Base-by-base conservation (phyloP, 2,113 vertebrate species). In the Labeo catla region DNA sequence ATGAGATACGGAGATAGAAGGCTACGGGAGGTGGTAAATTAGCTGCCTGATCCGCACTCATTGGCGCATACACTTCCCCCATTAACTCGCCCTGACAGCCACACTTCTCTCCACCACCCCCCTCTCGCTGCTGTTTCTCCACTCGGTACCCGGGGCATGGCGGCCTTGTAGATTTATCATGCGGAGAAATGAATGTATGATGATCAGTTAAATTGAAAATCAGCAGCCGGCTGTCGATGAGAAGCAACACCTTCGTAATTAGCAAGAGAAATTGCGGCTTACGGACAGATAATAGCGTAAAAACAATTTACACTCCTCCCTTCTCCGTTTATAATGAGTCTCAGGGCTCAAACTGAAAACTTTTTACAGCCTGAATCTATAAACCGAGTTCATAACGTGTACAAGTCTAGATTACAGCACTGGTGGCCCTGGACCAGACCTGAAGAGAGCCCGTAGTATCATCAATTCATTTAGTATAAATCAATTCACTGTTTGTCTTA, bases 151-250 rank as follows among this genome's bases (percentile, higher is more conserved):
- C 97, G 92, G 95, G 95, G 96, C 97, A 97, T 97, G 97, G 96
- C 94, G 95, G 94, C 94, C 96, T 87, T 96, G 95, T 96, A 97
- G 97, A 98, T 99, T 98, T 98, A 98, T 99, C 97, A 98, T 98
- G 97, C 97, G 96, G 97, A 97, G 96, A 98, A 99, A 98, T 98
- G 96, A 98, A 99, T 97, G 97, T 97, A 97, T 97, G 96, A 97
- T 99, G 97, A 99, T 98, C 98, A 98, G 97, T 99, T 99, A 98
- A 99, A 99, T 99, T 99, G 98, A 99, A 99, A 99, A 99, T 99
- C 98, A 99, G 97, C 97, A 96, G 97, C 97, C 96, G 97, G 97
- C 96, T 99, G 98, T 98, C 98, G 98, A 97, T 95, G 96, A 97
- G 97, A 98, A 97, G 97, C 99, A 97, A 99, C 98, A 99, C 97